phyloP scores from a whole-genome alignment of 2,888 invertebrate species.

The Eucera pruinosa region DNA sequence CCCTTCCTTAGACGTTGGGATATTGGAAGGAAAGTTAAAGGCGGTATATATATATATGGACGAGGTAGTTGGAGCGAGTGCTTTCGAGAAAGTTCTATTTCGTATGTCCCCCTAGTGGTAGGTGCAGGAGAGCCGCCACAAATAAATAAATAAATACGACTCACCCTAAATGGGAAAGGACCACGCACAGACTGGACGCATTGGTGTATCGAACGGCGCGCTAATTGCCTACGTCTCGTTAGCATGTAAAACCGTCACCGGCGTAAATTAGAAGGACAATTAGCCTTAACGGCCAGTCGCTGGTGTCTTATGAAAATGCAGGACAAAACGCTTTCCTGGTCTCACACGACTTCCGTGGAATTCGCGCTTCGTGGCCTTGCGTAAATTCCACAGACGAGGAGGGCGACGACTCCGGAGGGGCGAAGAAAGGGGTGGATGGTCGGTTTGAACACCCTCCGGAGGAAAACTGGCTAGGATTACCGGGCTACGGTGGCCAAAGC shows the following conservation, averaged over 20 bases:
- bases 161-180: background rate
- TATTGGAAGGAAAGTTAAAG: too few relatives aligned
- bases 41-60: too few relatives aligned
- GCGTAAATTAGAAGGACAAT: conserved; percentile 68
- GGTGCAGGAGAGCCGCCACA: too few relatives aligned
- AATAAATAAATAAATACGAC: too few relatives aligned
- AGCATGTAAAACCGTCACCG: conserved; percentile 31
- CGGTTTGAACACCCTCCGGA: conserved; percentile 32
- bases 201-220: conserved; percentile 23
- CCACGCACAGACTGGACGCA: background rate
- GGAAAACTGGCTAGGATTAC: conserved; percentile 79
- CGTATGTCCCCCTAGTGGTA: too few relatives aligned
- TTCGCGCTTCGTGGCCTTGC: conserved; percentile 61
- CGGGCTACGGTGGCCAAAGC: conserved; percentile 39
- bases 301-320: conserved; percentile 77
- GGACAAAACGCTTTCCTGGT: conserved; percentile 73
- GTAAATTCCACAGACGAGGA: conserved; percentile 63
- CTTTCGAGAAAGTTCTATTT: too few relatives aligned
- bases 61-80: too few relatives aligned
- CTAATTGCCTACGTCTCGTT: conserved; percentile 57
- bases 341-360: conserved; percentile 70
- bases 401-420: background rate
- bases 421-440: background rate
- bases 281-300: conserved; percentile 67
- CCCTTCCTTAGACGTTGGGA: too few relatives aligned